A percentile compares a stretch with the other conserved stretches of the same genome.
phyloP scores from a whole-genome alignment of 1,140 invertebrate genomes.

The Cydia fagiglandana region DNA sequence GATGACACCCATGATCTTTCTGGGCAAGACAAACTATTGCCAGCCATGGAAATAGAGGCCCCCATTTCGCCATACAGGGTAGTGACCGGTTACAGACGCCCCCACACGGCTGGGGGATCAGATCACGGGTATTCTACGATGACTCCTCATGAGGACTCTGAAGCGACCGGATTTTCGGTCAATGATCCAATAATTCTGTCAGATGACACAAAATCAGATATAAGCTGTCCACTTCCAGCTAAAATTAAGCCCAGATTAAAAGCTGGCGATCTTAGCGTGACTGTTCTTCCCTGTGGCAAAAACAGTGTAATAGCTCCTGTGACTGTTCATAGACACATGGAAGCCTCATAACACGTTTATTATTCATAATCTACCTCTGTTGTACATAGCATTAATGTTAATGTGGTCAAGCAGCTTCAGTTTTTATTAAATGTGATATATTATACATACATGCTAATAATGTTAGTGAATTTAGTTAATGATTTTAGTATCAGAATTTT shows the following conservation, averaged over 20 bases:
- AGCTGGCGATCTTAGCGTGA: slow-evolving; percentile 66
- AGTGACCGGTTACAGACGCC: slow-evolving; percentile 88
- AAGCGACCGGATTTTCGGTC: slow-evolving; percentile 87
- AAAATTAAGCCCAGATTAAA: slow-evolving; percentile 80
- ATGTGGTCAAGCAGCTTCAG: slow-evolving; percentile 31
- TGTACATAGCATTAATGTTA: slow-evolving; percentile 52
- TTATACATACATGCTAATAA: background rate
- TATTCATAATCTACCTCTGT: slow-evolving; percentile 62
- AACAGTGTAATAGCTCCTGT: slow-evolving; percentile 91
- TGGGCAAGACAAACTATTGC: slow-evolving; percentile 82
- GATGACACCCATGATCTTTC: slow-evolving; percentile 73
- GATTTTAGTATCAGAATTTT: slow-evolving; percentile 17
- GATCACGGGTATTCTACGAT: slow-evolving; percentile 97
- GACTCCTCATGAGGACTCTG: slow-evolving; percentile 93
- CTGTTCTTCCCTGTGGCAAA: slow-evolving; percentile 77
- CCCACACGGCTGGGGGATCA: slow-evolving; percentile 90
- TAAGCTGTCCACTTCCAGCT: slow-evolving; percentile 81
- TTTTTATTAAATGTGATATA: slow-evolving; percentile 21
- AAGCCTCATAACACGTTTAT: slow-evolving; percentile 78
- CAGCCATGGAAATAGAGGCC: slow-evolving; percentile 80
- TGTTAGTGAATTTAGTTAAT: slow-evolving; percentile 1
- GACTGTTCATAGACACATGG: slow-evolving; percentile 91
- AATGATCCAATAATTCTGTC: slow-evolving; percentile 81
- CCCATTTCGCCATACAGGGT: slow-evolving; percentile 93
- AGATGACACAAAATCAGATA: slow-evolving; percentile 82